Conservation (phyloP, 1,140 invertebrate genomes). For the Euborellia annulipes region DNA sequence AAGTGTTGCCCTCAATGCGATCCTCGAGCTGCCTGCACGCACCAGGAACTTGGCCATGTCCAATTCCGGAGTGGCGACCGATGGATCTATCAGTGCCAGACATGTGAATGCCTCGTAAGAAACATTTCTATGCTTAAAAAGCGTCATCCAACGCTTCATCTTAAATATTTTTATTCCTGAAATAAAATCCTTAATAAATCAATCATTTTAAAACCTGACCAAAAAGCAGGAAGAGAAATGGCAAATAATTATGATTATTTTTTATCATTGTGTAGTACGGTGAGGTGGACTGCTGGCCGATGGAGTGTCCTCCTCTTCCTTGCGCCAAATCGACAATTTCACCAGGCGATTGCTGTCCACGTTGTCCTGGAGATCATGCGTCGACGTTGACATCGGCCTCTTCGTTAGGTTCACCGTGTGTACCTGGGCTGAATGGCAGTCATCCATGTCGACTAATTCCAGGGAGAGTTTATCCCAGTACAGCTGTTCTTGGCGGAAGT, state of each 20-base stretch:
- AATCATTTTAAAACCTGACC: not conserved
- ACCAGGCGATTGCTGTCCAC: slow-evolving; percentile 51
- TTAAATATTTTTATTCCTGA: too few species aligned
- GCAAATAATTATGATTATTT: slow-evolving; percentile 4
- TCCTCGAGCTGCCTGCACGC: slow-evolving; percentile 47
- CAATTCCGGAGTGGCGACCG: slow-evolving; percentile 60
- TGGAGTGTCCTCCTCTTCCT: slow-evolving; percentile 58
- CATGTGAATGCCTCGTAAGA: slow-evolving; percentile 71
- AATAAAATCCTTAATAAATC: too few species aligned
- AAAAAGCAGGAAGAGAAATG: not conserved
- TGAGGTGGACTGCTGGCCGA: slow-evolving; percentile 76
- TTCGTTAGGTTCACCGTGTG: slow-evolving; percentile 2
- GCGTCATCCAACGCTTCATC: too few species aligned
- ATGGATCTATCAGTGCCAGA: slow-evolving; percentile 81
- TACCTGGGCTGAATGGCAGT: slow-evolving; percentile 8
- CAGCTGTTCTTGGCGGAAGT: too few species aligned
- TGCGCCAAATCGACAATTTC: slow-evolving; percentile 48
- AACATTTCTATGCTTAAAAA: too few species aligned
- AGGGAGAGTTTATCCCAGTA: slow-evolving; percentile 1
- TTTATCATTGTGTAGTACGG: slow-evolving; percentile 43
- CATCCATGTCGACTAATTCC: slow-evolving; percentile 11
- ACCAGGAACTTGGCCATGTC: slow-evolving; percentile 60
- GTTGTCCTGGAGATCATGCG: slow-evolving; percentile 42
- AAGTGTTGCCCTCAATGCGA: slow-evolving; percentile 67
- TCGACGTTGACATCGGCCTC: slow-evolving; percentile 17